Percentiles rank a stretch among this genome's conserved stretches.
Conservation (phyloP, 2,888 invertebrate genomes). For the Cepaea hortensis region DNA sequence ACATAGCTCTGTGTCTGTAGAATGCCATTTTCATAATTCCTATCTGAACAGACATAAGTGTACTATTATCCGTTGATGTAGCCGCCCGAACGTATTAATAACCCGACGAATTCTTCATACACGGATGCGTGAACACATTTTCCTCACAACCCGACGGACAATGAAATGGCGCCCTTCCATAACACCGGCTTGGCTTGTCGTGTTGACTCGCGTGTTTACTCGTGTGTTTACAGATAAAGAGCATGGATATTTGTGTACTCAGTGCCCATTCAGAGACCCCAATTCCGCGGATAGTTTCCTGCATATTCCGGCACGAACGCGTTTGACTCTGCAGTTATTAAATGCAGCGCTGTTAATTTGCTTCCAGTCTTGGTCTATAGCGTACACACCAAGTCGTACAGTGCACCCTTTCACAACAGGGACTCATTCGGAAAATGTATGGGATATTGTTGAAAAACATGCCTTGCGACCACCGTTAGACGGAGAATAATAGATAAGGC, state of each 20-base stretch:
- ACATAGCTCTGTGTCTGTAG: too few relatives aligned
- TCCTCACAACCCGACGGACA: background rate
- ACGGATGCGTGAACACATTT: background rate
- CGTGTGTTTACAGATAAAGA: conserved; percentile 16
- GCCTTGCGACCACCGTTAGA: background rate
- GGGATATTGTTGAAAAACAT: background rate
- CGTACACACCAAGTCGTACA: background rate
- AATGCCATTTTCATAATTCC: background rate
- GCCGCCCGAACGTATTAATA: background rate
- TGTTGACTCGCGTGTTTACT: conserved; percentile 11
- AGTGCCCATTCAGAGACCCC: background rate
- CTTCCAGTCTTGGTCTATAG: background rate
- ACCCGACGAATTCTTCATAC: background rate
- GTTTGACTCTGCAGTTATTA: conserved; percentile 22
- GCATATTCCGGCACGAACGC: background rate
- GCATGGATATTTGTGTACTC: conserved; percentile 8
- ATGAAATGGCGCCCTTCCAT: background rate
- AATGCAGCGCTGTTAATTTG: background rate
- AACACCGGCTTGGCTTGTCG: background rate
- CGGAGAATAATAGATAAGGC: background rate
- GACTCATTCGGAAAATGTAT: background rate
- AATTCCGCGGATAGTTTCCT: background rate
- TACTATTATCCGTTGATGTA: background rate
- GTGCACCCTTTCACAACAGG: background rate
- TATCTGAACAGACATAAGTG: background rate